Percentiles rank a stretch among this genome's conserved stretches.
Conservation (phyloP, 2,797 vertebrate species). For the Hyperoplus lanceolatus region DNA sequence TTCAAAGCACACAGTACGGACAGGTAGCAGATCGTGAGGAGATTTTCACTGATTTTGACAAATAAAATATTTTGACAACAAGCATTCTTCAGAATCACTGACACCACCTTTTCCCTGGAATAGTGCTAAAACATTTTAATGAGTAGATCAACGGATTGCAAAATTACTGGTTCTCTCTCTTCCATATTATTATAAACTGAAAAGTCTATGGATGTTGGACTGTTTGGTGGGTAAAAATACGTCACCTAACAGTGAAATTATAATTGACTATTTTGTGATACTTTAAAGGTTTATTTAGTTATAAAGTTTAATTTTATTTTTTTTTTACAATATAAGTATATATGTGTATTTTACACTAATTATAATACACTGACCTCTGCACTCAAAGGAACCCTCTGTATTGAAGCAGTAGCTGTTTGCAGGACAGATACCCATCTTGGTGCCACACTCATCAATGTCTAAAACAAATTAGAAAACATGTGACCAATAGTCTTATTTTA, state of each 20-base stretch:
- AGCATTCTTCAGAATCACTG: too few species aligned
- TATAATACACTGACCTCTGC: slow-evolving; percentile 87
- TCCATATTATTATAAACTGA: not conserved
- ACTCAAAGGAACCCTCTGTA: slow-evolving; percentile 92
- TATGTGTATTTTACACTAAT: not conserved
- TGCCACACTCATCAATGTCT: slow-evolving; percentile 96
- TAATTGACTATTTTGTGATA: not conserved
- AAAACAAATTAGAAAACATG: slow-evolving; percentile 44
- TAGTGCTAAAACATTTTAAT: not conserved
- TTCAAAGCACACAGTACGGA: too few species aligned
- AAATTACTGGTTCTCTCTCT: not conserved
- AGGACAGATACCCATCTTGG: slow-evolving; percentile 87
- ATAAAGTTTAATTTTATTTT: not conserved
- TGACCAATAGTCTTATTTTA: not conserved
- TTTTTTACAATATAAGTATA: not conserved
- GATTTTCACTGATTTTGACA: too few species aligned
- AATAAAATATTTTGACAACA: too few species aligned
- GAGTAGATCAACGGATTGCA: not conserved
- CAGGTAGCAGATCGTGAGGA: too few species aligned
- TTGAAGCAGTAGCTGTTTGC: slow-evolving; percentile 93
- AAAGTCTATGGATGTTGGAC: not conserved
- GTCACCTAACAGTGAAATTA: not conserved
- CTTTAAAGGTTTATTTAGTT: not conserved
- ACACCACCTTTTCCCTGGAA: too few species aligned
- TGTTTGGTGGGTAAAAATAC: not conserved